These are phyloP conservation scores for Acanthurus lineatus DNA, from an alignment of 2,797 vertebrate genomes.

Conservation along the genomic window DNA sequence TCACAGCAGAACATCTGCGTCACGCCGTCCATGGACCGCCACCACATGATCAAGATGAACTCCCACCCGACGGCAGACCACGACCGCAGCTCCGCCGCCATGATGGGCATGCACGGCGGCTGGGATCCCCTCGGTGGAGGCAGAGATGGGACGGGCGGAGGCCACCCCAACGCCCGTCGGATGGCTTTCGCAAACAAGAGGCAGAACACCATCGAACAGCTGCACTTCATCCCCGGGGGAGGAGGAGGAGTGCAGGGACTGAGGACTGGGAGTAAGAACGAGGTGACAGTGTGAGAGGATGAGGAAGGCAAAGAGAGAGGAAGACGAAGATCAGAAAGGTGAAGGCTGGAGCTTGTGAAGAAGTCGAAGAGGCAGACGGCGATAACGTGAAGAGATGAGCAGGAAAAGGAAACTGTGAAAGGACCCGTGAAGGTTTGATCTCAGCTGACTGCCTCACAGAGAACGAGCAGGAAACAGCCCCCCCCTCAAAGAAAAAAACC, in stretches of 20 bases:
- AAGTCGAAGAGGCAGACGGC: conserved; percentile 19
- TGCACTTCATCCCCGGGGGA: conserved; percentile 92
- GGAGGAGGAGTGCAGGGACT: conserved; percentile 87
- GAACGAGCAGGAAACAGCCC: conserved; percentile 4
- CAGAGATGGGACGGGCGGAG: conserved; percentile 26
- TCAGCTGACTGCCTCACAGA: conserved; percentile 38
- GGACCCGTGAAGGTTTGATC: conserved; percentile 36
- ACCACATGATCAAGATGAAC: conserved; percentile 93
- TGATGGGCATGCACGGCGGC: conserved; percentile 71
- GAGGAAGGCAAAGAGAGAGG: conserved; percentile 24
- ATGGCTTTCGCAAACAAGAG: conserved; percentile 91
- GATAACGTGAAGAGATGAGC: conserved; percentile 13
- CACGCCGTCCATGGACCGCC: conserved; percentile 89
- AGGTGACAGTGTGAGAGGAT: conserved; percentile 90
- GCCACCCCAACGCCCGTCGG: conserved; percentile 82
- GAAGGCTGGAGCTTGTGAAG: conserved; percentile 32
- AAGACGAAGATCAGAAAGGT: conserved; percentile 21
- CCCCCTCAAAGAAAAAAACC: conserved; percentile 24
- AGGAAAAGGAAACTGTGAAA: conserved; percentile 12
- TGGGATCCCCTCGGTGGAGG: conserved; percentile 69
- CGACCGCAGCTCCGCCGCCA: conserved; percentile 72
- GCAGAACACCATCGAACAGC: conserved; percentile 93
- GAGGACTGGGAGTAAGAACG: conserved; percentile 93
- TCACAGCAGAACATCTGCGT: conserved; percentile 89
- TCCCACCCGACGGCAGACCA: conserved; percentile 87